Evolutionary conservation across 2,113 vertebrate genomes (phyloP).

Genomic region (Papio anubis): DNA sequence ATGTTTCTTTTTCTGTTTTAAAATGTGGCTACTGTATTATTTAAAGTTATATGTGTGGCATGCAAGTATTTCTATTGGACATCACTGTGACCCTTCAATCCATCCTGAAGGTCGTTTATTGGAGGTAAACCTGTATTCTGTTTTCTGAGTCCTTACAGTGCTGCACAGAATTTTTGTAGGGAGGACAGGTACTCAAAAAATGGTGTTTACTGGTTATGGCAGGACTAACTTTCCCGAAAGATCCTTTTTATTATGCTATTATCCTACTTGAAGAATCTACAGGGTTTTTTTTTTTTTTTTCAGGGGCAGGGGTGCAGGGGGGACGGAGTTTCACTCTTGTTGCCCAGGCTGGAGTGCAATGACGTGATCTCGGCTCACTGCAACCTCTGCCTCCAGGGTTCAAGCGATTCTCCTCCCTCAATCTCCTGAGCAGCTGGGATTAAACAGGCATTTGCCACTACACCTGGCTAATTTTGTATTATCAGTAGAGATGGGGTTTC

Average conservation of each 20-base stretch:
- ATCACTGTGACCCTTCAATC: background rate
- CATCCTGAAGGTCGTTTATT: background rate
- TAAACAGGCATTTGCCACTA: no score
- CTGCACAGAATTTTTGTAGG: background rate
- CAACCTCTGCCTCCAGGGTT: no score
- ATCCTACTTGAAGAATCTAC: background rate
- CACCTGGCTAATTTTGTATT: no score
- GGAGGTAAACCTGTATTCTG: background rate
- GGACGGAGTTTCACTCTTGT: no score
- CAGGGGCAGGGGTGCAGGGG: no score
- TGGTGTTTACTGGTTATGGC: background rate
- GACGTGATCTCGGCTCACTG: no score
- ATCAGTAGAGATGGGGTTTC: no score
- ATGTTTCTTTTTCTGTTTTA: background rate
- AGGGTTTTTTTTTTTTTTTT: background rate
- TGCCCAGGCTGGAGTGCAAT: no score
- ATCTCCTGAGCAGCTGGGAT: no score
- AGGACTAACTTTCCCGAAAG: background rate
- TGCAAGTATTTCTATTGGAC: background rate
- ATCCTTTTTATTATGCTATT: background rate
- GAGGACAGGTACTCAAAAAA: background rate
- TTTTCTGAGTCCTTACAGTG: conserved; percentile 6
- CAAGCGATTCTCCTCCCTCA: no score
- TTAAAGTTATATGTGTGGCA: background rate
- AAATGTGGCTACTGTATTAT: background rate